A percentile compares a stretch with the other conserved stretches of the same genome.
Conservation (phyloP, 1,140 invertebrate species). For the Leptinotarsa lineolata region DNA sequence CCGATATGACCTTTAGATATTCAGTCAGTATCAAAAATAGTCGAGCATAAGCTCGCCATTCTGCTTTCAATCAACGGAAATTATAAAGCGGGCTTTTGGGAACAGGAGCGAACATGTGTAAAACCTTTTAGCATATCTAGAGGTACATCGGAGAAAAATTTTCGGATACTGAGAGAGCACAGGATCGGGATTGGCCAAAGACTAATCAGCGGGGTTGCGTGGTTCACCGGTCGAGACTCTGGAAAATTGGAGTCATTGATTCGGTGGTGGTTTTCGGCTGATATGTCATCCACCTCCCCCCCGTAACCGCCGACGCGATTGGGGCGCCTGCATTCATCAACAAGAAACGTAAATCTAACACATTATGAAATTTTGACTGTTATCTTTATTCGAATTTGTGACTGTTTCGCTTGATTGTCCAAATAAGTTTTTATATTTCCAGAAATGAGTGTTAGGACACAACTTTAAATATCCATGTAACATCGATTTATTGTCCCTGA, state of each 20-base stretch:
- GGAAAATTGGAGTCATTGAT: conserved; percentile 37
- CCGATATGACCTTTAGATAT: conserved; percentile 19
- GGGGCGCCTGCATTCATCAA: not conserved
- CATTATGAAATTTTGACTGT: too few relatives aligned
- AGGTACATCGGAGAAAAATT: conserved; percentile 17
- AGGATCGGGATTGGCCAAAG: conserved; percentile 15
- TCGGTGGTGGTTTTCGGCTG: conserved; percentile 42
- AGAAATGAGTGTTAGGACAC: too few relatives aligned
- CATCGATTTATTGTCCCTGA: too few relatives aligned
- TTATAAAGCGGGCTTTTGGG: conserved; percentile 19
- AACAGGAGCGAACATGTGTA: conserved; percentile 23
- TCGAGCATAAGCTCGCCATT: conserved; percentile 23
- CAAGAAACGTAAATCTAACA: not conserved
- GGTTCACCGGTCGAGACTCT: conserved; percentile 39
- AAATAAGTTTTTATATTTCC: too few relatives aligned
- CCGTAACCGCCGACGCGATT: not conserved
- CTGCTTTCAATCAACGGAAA: conserved; percentile 20
- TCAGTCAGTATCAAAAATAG: conserved; percentile 30
- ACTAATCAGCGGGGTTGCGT: conserved; percentile 41
- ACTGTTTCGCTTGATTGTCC: too few relatives aligned
- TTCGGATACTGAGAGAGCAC: conserved; percentile 9
- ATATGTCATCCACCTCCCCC: conserved; percentile 49
- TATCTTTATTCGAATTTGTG: too few relatives aligned
- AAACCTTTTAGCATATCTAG: conserved; percentile 27
- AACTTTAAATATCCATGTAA: too few relatives aligned